Percentiles rank a stretch among this genome's conserved stretches.
Conservation (phyloP, 2,797 vertebrate genomes). For the Atherinosoma microstoma region DNA sequence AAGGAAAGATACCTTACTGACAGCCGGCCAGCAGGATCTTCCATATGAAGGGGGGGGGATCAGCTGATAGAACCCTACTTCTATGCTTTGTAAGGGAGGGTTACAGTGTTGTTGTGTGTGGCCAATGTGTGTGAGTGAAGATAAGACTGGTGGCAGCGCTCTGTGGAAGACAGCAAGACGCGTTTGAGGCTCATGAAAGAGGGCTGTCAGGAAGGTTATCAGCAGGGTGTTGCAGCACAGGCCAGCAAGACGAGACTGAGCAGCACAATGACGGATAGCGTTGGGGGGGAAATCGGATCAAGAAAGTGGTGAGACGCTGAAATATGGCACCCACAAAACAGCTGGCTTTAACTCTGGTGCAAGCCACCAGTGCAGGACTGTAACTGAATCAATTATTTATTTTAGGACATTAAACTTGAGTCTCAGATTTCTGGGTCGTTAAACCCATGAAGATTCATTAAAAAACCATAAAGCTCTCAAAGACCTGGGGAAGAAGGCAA, state of each 20-base stretch:
- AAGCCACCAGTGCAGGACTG: conserved; percentile 40
- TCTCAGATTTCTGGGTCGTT: conserved; percentile 67
- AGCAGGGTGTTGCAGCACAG: conserved; percentile 50
- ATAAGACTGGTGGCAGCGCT: conserved; percentile 74
- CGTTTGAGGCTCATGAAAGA: conserved; percentile 72
- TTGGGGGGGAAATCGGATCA: conserved; percentile 32
- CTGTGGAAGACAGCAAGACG: conserved; percentile 61
- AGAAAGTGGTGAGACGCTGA: conserved; percentile 31
- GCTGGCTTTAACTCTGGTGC: conserved; percentile 43
- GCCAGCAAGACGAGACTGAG: conserved; percentile 44
- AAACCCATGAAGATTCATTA: conserved; percentile 72
- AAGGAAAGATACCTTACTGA: conserved; percentile 37
- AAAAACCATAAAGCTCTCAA: conserved; percentile 68
- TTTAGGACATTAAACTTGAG: conserved; percentile 61
- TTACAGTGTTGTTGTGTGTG: conserved; percentile 60
- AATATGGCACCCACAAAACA: conserved; percentile 47
- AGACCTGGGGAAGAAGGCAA: conserved; percentile 44
- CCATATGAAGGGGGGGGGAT: conserved; percentile 4
- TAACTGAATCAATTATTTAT: conserved; percentile 75
- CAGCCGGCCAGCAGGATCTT: conserved; percentile 40
- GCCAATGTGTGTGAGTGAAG: conserved; percentile 78
- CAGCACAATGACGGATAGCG: conserved; percentile 40
- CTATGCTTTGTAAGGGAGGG: conserved; percentile 32
- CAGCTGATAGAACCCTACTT: conserved; percentile 23
- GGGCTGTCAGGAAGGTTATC: conserved; percentile 79